phyloP scores from a whole-genome alignment of 2,888 invertebrate genomes.

The Apamea monoglypha region DNA sequence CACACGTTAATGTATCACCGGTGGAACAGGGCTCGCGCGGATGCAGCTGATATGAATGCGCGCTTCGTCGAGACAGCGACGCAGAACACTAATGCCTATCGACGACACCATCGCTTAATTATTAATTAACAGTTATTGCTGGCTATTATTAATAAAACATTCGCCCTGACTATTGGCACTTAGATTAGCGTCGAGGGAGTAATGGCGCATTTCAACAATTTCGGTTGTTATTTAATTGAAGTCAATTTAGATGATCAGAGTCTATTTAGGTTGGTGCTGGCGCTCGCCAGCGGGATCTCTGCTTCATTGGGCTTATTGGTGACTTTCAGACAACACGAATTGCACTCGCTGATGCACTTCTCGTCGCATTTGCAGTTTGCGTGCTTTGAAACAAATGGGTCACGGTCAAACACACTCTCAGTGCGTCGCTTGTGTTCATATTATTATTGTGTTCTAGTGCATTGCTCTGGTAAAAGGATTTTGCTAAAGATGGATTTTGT shows the following conservation, averaged over 20 bases:
- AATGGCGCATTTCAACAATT: constrained; percentile 91
- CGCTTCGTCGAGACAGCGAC: constrained; percentile 63
- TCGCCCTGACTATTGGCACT: constrained; percentile 90
- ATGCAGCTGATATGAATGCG: constrained; percentile 54
- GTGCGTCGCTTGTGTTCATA: constrained; percentile 50
- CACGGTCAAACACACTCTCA: constrained; percentile 63
- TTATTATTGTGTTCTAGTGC: constrained; percentile 54
- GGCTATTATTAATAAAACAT: constrained; percentile 89
- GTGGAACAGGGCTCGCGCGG: constrained; percentile 14
- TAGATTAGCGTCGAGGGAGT: constrained; percentile 90
- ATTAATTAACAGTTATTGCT: constrained; percentile 88
- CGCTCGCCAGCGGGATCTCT: constrained; percentile 90
- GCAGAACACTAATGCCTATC: constrained; percentile 81
- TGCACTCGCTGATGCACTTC: constrained; percentile 90
- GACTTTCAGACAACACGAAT: constrained; percentile 90
- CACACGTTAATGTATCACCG: neutral
- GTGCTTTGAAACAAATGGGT: constrained; percentile 72
- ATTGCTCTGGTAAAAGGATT: constrained; percentile 28
- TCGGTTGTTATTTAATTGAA: constrained; percentile 91
- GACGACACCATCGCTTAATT: constrained; percentile 84
- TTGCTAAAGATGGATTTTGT: constrained; percentile 25
- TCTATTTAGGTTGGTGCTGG: constrained; percentile 91
- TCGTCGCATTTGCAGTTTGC: constrained; percentile 83
- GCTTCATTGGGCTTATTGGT: constrained; percentile 91
- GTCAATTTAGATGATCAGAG: constrained; percentile 91